Base-by-base conservation (phyloP, 2,888 invertebrate species). In the Endomychus coccineus region DNA sequence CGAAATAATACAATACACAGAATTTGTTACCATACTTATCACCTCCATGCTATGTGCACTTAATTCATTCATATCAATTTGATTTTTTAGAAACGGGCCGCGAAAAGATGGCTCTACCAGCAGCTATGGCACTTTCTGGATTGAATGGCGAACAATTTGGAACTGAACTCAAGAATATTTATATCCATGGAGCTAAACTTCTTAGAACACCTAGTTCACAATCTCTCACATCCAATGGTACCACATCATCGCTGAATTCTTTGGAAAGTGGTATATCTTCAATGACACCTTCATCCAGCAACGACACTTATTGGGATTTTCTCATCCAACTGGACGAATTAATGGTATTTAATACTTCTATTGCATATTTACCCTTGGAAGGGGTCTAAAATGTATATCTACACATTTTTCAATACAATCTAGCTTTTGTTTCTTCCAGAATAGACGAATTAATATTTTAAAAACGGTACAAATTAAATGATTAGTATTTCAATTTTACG, bases 81-180 rank as follows among this genome's bases (percentile, higher is more conserved):
- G n/a, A n/a, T n/a, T n/a, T n/a, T n/a, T n/a, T n/a, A n/a, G n/a
- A n/a, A n/a, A n/a, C n/a, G n/a, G n/a, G n/a, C n/a, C n/a, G n/a
- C n/a, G n/a, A n/a, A n/a, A n/a, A n/a, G n/a, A 52, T 52, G 52
- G 40, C 50, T 10, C 30, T 52, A 27, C 36, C 47, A 6, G 46
- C 45, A 22, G 51, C 52, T n/a, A 36, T 52, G 27, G 43, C 49
- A 2, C 21, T 52, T 5, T 52, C 51, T 0, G 51, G 51, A 2
- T 7, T 52, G 6, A 36, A 44, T 13, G 25, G 35, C 24, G 44
- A 46, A 10, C 38, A 47, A 14, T 50, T 49, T 29, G 27, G 38
- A 3, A 44, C 36, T 4, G 44, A 43, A 2, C 16, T 51, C 6
- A 31, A 42, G 14, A 22, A 38, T 9, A 15, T 46, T 2, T 48